Base-by-base conservation (phyloP, 1,140 invertebrate genomes). In the Goniozus legneri region DNA sequence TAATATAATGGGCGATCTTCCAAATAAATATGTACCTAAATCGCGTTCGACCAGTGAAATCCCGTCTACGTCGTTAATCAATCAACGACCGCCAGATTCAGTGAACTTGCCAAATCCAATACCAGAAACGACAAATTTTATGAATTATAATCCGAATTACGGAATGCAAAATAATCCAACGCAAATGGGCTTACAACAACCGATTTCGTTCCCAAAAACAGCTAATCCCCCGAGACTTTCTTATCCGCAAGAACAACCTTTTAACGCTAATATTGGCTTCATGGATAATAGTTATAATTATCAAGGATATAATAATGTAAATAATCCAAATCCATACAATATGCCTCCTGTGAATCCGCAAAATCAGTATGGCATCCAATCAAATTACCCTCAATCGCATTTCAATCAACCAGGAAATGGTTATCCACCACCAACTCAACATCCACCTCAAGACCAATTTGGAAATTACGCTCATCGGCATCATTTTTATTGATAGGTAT, bases 1-100 rank as follows among this genome's bases (percentile, higher is more conserved):
- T 2, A 82, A 82, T 52, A 74, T 84, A 6, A 84, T 84, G 82
- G 78, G 78, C 3, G 79, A 79, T 15, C 51, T 82, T 12, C 76
- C 80, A 16, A 66, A 73, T 35, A 79, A 77, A 41, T 77, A 71
- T 36, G 65, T 66, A 2, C 46, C 62, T 0, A 63, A 73, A 32
- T 62, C 63, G 4, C 61, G 70, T 46, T 3, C 49, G 2, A 41
- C 39, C 10, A 44, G 19, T 20, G 42, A 42, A 7, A 55, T 19
- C 14, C 12, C 0, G 44, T 50, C n/a, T 27, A 10, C 14, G 7
- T 2, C 33, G n/a, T 10, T 13, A n/a, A 39, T 2, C 43, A 44
- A 37, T 14, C 15, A 31, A 33, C 37, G 42, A 21, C 38, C 27
- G 16, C 31, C 24, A 8, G 39, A 24, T 21, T 44, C 44, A n/a